Evolutionary conservation across 2,797 vertebrate genomes (phyloP).

Genomic region (Moxostoma hubbsi): DNA sequence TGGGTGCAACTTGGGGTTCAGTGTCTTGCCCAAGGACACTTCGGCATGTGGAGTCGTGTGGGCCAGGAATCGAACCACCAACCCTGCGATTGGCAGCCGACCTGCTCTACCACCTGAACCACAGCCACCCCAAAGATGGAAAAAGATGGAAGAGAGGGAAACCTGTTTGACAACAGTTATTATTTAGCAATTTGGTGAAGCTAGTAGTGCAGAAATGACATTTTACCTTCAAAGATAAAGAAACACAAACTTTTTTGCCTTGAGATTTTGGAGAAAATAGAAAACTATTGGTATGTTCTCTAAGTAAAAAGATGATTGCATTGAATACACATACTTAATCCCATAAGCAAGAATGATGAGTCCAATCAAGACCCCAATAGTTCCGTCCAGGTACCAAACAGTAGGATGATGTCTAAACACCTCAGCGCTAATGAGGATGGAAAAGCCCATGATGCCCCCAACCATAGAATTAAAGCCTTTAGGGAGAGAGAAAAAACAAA

Average conservation of each 20-base stretch:
- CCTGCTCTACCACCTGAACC: too few species aligned
- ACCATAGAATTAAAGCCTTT: conserved; percentile 96
- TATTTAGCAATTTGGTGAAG: too few species aligned
- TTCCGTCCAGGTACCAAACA: conserved; percentile 95
- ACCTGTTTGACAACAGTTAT: too few species aligned
- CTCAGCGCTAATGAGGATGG: conserved; percentile 94
- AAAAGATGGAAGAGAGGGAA: too few species aligned
- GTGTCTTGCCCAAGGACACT: too few species aligned
- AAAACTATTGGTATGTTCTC: not conserved
- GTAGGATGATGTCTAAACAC: conserved; percentile 89
- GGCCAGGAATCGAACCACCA: too few species aligned
- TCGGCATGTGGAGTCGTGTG: too few species aligned
- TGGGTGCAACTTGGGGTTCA: too few species aligned
- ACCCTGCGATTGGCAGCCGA: too few species aligned
- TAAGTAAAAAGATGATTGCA: not conserved
- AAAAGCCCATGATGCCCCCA: conserved; percentile 95
- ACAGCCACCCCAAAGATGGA: too few species aligned
- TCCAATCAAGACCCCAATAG: conserved; percentile 91
- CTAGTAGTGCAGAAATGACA: too few species aligned
- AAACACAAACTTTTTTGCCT: not conserved
- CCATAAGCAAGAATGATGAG: conserved; percentile 95
- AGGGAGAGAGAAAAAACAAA: conserved; percentile 33
- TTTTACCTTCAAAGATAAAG: not conserved
- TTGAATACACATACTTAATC: conserved; percentile 83
- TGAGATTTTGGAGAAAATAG: not conserved